Base-by-base conservation (phyloP, 2,888 invertebrate genomes). In the Philhelius pedissequus region DNA sequence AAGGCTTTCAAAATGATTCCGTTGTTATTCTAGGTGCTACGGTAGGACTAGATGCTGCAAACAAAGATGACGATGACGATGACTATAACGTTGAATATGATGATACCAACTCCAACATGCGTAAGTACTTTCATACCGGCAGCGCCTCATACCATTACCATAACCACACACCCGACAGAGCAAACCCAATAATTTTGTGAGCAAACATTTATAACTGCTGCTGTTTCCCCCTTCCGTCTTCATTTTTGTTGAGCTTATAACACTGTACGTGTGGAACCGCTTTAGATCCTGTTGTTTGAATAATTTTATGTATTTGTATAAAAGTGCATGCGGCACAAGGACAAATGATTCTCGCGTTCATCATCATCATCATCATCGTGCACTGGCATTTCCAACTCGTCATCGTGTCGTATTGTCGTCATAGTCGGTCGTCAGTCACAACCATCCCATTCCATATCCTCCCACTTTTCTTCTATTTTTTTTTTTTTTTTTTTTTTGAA, bases 241-340 rank as follows among this genome's bases (percentile, higher is more conserved):
- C 45, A 60, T 27, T 13, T 52, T 32, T 20, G 22, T 18, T n/a
- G 32, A 13, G 56, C 43, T 54, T 70, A 50, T 40, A 32, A 22
- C 45, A 20, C 52, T 27, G 25, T 62, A 48, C 62, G 70, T 76
- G 76, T 50, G 50, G 45, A 64, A 64, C 73, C 68, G 69, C 82
- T 40, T 68, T 30, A 62, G 56, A 73, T 64, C 45, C 62, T 43
- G 74, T 56, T 58, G 74, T 40, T 64, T 79, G 79, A 75, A 66
- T 79, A 79, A 75, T 70, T 75, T 45, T 52, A 52, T 66, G 40
- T 69, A 68, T 64, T 40, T 70, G 74, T 75, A 60, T 69, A 69
- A 60, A 84, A 66, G 58, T 79, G 70, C 70, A 84, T 79, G 58
- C 70, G 54, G 79, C 79, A 79, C 79, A 79, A 84, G 83, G 83